Conservation (phyloP, 2,888 invertebrate genomes). For the Drosophila dives region DNA sequence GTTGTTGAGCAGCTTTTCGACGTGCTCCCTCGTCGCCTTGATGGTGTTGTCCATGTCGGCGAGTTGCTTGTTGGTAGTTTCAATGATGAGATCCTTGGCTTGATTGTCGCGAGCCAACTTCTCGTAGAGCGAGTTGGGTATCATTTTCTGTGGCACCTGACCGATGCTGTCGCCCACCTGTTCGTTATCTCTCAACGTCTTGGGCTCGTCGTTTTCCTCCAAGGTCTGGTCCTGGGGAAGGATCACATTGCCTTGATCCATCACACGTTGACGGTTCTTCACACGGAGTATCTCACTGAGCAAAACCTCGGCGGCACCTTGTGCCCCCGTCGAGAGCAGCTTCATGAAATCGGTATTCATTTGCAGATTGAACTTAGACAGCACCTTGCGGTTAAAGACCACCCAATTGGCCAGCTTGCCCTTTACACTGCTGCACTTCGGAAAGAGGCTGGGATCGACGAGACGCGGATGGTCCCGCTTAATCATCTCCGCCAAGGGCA, state of each 20-base stretch:
- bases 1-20: constrained; percentile 76
- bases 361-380: constrained; percentile 86
- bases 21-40: constrained; percentile 79
- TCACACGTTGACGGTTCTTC: constrained; percentile 57
- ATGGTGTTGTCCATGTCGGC: constrained; percentile 82
- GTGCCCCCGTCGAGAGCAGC: constrained; percentile 87
- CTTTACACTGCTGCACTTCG: constrained; percentile 88
- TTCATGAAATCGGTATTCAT: constrained; percentile 86
- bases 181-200: constrained; percentile 80
- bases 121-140: constrained; percentile 83
- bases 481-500: constrained; percentile 89
- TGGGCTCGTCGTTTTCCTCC: constrained; percentile 81
- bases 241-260: constrained; percentile 48
- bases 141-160: constrained; percentile 84
- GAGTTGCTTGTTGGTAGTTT: constrained; percentile 48
- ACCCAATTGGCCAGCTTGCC: constrained; percentile 92
- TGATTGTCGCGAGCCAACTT: constrained; percentile 63
- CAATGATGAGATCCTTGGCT: constrained; percentile 70
- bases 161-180: constrained; percentile 83
- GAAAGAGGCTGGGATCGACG: constrained; percentile 92
- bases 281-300: constrained; percentile 83
- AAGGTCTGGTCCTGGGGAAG: constrained; percentile 73
- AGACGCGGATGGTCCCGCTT: constrained; percentile 89
- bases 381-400: constrained; percentile 91
- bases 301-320: constrained; percentile 89